phyloP scores from a whole-genome alignment of 2,797 vertebrate species.

The Epinephelus awoara region DNA sequence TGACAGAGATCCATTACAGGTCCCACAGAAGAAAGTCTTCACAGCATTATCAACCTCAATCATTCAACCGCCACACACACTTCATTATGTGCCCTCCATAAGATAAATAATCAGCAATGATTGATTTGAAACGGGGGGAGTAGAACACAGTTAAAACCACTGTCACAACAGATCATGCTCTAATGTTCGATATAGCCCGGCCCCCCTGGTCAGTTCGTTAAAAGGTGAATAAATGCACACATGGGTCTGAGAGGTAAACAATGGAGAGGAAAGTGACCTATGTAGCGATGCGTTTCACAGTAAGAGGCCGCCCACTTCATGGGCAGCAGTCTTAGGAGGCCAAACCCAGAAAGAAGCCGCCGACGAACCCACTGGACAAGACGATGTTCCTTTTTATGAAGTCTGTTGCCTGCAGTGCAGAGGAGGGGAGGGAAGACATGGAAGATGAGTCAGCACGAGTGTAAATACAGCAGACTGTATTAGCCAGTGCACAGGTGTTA shows the following conservation, averaged over 20 bases:
- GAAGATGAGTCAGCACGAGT: not conserved
- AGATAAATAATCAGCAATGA: conserved; percentile 3
- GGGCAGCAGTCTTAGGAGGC: conserved; percentile 86
- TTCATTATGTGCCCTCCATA: conserved; percentile 10
- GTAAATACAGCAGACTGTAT: not conserved
- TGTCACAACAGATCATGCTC: conserved; percentile 66
- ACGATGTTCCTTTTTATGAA: conserved; percentile 98
- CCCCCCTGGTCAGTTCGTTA: not conserved
- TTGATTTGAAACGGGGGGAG: conserved; percentile 5
- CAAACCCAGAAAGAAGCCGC: conserved; percentile 96
- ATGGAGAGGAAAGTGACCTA: conserved; percentile 38
- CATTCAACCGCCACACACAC: conserved; percentile 4
- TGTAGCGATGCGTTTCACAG: conserved; percentile 58
- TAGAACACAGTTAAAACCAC: conserved; percentile 33
- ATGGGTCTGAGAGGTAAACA: conserved; percentile 49
- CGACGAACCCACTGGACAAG: conserved; percentile 95
- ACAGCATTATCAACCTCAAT: conserved; percentile 43
- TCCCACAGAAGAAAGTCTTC: conserved; percentile 22
- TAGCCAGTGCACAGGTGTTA: not conserved
- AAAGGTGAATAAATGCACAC: conserved; percentile 28
- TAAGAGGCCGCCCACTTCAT: conserved; percentile 2
- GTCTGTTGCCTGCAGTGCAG: conserved; percentile 90
- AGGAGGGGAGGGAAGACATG: conserved; percentile 43
- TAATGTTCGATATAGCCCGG: conserved; percentile 37
- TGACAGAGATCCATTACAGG: conserved; percentile 14